phyloP scores from a whole-genome alignment of 1,140 invertebrate species.

The Drosophila navojoa region DNA sequence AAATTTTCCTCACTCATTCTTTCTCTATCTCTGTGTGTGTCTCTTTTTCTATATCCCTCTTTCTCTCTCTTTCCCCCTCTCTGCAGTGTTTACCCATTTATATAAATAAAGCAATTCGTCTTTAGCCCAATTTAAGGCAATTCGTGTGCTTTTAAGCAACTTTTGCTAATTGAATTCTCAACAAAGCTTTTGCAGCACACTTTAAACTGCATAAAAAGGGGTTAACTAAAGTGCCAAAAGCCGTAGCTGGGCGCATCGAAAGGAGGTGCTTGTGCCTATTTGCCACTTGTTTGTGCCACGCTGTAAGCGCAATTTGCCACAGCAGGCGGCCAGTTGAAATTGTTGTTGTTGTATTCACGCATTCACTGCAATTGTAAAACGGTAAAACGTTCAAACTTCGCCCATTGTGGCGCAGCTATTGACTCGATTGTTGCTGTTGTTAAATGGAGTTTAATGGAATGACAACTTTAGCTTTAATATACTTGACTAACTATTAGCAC shows the following conservation, averaged over 20 bases:
- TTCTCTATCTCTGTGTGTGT: no score
- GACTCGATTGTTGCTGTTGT: background rate
- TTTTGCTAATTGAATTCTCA: slow-evolving; percentile 26
- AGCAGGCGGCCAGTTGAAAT: slow-evolving; percentile 28
- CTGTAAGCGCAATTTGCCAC: slow-evolving; percentile 37
- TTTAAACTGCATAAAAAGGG: background rate
- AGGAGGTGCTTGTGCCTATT: slow-evolving; percentile 68
- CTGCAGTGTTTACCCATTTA: no score
- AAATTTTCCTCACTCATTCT: no score
- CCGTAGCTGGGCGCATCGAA: slow-evolving; percentile 42
- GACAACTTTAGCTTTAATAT: background rate
- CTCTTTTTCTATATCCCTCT: no score
- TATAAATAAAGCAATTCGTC: background rate
- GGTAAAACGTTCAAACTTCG: slow-evolving; percentile 6
- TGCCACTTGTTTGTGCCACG: slow-evolving; percentile 71
- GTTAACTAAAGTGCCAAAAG: slow-evolving; percentile 53
- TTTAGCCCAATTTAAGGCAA: slow-evolving; percentile 3
- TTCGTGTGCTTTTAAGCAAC: background rate
- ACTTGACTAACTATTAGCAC: background rate
- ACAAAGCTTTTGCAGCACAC: slow-evolving; percentile 18
- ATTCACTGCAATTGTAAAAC: slow-evolving; percentile 13
- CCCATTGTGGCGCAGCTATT: background rate
- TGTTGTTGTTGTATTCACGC: slow-evolving; percentile 59
- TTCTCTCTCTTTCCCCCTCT: no score
- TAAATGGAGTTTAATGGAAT: background rate